A percentile compares a stretch with the other conserved stretches of the same genome.
Conservation (phyloP, 2,113 vertebrate species). For the Crypturellus undulatus region DNA sequence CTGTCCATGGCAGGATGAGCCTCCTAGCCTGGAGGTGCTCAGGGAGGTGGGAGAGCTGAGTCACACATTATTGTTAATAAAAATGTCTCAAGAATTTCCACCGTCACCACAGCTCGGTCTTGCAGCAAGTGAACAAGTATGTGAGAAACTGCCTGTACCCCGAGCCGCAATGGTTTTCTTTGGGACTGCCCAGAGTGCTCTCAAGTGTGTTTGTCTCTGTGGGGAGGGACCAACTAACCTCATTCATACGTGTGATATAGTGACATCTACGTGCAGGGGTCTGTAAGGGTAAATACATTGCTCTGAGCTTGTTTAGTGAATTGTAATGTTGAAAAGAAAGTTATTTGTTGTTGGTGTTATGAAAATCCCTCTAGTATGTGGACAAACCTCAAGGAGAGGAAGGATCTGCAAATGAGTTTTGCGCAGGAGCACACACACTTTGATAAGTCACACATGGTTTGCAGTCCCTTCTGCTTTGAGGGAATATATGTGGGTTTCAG, state of each 20-base stretch:
- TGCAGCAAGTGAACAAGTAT: neutral
- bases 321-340: neutral
- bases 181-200: neutral
- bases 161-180: conserved; percentile 10
- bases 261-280: neutral
- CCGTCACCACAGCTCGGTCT: neutral
- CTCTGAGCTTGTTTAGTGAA: neutral
- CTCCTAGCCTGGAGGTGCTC: neutral
- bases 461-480: neutral
- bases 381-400: neutral
- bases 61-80: neutral
- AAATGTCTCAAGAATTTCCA: conserved; percentile 42
- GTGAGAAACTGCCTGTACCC: conserved; percentile 5
- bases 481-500: neutral
- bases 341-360: neutral
- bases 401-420: neutral
- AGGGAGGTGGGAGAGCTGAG: neutral
- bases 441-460: neutral
- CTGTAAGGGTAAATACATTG: neutral
- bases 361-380: neutral
- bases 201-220: neutral
- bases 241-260: neutral
- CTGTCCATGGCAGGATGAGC: neutral
- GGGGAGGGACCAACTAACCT: neutral
- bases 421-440: neutral